Conservation (phyloP, 2,797 vertebrate genomes). For the Sandelia bainsii region DNA sequence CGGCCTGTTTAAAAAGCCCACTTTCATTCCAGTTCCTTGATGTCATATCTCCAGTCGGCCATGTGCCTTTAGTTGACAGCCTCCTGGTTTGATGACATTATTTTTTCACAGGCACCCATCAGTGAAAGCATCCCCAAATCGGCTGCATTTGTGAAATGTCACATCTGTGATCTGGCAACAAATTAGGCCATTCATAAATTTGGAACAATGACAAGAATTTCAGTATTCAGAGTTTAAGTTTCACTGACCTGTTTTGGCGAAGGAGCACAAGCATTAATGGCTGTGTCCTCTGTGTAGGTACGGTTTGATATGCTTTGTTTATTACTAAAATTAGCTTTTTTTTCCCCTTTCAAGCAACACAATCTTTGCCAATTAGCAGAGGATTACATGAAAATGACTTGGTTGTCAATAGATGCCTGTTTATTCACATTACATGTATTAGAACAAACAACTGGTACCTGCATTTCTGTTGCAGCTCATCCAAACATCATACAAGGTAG, state of each 20-base stretch:
- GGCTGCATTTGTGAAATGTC: slow-evolving; percentile 59
- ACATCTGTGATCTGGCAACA: slow-evolving; percentile 69
- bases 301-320: background rate
- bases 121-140: slow-evolving; percentile 59
- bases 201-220: slow-evolving; percentile 71
- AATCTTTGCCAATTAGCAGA: background rate
- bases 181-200: slow-evolving; percentile 74
- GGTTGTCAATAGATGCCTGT: background rate
- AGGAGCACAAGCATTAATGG: slow-evolving; percentile 14
- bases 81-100: slow-evolving; percentile 64
- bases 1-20: slow-evolving; percentile 68
- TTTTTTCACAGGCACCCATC: slow-evolving; percentile 62
- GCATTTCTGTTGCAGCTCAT: background rate
- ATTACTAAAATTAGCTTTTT: background rate
- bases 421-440: background rate
- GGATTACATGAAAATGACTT: background rate
- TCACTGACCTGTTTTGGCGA: slow-evolving; percentile 36
- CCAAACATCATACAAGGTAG: background rate
- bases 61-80: slow-evolving; percentile 78
- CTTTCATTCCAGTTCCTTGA: slow-evolving; percentile 74
- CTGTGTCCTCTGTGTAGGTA: background rate
- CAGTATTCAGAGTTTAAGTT: slow-evolving; percentile 35
- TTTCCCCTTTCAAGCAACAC: background rate
- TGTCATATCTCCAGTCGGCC: slow-evolving; percentile 81
- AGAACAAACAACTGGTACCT: background rate